A percentile compares a stretch with the other conserved stretches of the same genome.
Conservation (phyloP, 2,113 vertebrate genomes). For the Pseudolaguvia tuberculata region DNA sequence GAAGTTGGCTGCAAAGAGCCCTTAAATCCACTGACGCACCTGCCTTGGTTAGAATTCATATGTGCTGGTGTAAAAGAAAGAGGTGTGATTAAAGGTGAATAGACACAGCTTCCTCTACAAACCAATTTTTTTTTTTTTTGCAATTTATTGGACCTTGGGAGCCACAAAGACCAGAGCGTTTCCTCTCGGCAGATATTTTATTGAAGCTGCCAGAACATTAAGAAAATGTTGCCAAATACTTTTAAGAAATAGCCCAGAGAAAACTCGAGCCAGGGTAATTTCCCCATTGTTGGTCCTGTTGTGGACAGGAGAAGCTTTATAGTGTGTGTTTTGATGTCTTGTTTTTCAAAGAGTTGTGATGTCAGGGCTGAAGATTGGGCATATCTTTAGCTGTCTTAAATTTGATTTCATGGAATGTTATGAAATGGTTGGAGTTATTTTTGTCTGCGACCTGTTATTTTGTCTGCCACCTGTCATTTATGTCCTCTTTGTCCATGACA, state of each 20-base stretch:
- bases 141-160: neutral
- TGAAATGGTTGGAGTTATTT: conserved; percentile 64
- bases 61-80: neutral
- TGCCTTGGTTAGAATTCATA: neutral
- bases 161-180: neutral
- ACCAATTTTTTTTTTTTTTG: too few relatives aligned
- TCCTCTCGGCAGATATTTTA: neutral
- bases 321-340: conserved; percentile 24
- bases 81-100: neutral
- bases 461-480: conserved; percentile 49
- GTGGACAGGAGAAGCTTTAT: conserved; percentile 2
- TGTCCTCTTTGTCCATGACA: conserved; percentile 50
- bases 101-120: neutral
- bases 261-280: conserved; percentile 5
- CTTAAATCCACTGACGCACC: neutral
- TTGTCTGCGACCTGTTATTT: conserved; percentile 62
- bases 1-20: neutral
- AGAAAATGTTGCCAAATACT: neutral
- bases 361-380: conserved; percentile 41
- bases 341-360: conserved; percentile 25
- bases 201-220: neutral
- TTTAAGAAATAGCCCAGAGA: neutral
- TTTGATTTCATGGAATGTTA: conserved; percentile 63
- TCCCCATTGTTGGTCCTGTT: conserved; percentile 7
- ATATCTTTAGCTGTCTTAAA: conserved; percentile 59